Evolutionary conservation across 2,113 vertebrate genomes (phyloP).

Genomic region (Plotosus lineatus): DNA sequence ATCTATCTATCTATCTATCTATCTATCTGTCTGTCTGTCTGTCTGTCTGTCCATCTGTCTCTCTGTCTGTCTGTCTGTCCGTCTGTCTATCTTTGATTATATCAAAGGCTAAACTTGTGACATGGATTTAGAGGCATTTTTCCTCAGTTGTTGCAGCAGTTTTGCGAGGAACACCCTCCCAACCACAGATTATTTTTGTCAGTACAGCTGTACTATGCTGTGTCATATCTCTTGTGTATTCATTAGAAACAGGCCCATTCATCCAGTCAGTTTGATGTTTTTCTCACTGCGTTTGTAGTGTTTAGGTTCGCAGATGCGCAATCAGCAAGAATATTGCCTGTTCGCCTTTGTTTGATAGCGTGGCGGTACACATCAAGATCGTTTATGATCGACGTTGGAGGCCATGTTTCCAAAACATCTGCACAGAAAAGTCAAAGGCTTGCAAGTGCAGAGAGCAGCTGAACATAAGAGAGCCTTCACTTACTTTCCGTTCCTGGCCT

Average conservation of each 20-base stretch:
- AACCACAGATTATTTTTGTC: not conserved
- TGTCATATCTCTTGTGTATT: not conserved
- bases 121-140: not conserved
- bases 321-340: conserved; percentile 19
- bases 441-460: not conserved
- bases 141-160: not conserved
- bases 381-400: not conserved
- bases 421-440: not conserved
- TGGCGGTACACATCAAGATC: not conserved
- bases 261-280: conserved; percentile 15
- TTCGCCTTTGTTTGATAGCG: not conserved
- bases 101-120: conserved; percentile 4
- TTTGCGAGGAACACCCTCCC: not conserved
- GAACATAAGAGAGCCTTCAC: not conserved
- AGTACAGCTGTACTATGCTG: not conserved
- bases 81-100: not conserved
- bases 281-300: not conserved
- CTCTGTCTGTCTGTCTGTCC: no score
- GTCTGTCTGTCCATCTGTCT: no score
- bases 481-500: not conserved
- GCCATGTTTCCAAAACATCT: conserved; percentile 28
- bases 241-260: conserved; percentile 12
- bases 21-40: no score
- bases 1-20: no score
- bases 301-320: conserved; percentile 17